Evolutionary conservation across 2,797 vertebrate species (phyloP).

Genomic region (Sebastolobus altivelis): DNA sequence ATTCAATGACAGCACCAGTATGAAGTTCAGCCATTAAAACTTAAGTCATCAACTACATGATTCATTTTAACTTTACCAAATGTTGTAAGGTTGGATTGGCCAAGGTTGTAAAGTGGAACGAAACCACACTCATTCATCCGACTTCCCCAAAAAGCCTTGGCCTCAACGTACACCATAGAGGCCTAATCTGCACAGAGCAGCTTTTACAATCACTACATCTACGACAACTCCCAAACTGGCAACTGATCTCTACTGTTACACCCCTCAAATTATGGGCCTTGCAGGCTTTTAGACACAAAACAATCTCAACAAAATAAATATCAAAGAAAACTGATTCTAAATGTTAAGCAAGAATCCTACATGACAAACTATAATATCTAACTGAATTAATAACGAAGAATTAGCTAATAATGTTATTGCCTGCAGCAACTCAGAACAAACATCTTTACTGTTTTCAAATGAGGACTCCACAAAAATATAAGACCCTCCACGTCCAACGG

Average conservation of each 20-base stretch:
- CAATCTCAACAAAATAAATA: not conserved
- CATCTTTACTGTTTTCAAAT: not conserved
- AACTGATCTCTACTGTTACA: constrained; percentile 27
- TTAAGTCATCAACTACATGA: not conserved
- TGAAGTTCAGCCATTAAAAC: not conserved
- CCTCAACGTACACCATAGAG: not conserved
- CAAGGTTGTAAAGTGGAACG: not conserved
- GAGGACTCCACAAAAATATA: not conserved
- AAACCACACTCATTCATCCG: constrained; percentile 5
- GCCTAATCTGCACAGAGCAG: constrained; percentile 72
- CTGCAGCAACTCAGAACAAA: not conserved
- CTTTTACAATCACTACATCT: constrained; percentile 71
- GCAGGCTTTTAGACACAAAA: not conserved
- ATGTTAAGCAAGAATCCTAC: not conserved
- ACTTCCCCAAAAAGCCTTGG: constrained; percentile 19
- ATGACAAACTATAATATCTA: not conserved
- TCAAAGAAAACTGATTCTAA: not conserved
- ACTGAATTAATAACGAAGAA: not conserved
- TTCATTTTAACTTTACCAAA: constrained; percentile 25
- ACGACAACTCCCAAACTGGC: constrained; percentile 77
- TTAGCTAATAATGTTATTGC: not conserved
- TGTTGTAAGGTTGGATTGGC: constrained; percentile 29
- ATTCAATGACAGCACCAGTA: not conserved
- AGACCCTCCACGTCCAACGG: not conserved
- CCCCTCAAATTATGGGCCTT: not conserved